Evolutionary conservation across 2,113 vertebrate genomes (phyloP).

Genomic region (Salminus brasiliensis): DNA sequence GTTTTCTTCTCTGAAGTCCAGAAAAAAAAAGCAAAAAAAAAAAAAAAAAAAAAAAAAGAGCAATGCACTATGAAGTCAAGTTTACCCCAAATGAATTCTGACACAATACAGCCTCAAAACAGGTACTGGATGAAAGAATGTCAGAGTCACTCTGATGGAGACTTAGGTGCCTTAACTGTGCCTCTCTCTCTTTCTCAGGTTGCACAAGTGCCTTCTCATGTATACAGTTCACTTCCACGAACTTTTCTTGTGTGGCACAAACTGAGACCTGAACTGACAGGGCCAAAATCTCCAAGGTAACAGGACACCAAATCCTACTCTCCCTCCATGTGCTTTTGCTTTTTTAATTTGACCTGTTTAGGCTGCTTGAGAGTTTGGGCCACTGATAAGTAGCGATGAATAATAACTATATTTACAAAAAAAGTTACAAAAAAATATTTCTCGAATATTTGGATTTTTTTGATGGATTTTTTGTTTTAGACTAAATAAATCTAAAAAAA

Average conservation of each 20-base stretch:
- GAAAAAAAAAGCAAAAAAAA: background rate
- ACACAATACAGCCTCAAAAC: conserved; percentile 47
- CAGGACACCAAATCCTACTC: conserved; percentile 41
- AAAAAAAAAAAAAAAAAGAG: background rate
- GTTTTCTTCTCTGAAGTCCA: background rate
- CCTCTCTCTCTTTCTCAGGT: conserved; percentile 33
- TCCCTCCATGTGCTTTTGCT: conserved; percentile 44
- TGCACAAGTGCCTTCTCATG: conserved; percentile 48
- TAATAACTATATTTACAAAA: too few species aligned
- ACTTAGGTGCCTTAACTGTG: conserved; percentile 39
- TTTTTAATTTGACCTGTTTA: conserved; percentile 32
- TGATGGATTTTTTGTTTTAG: too few species aligned
- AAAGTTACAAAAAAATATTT: too few species aligned
- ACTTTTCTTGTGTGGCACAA: conserved; percentile 50
- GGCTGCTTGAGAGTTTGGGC: conserved; percentile 36
- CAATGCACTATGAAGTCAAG: conserved; percentile 16
- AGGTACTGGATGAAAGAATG: conserved; percentile 19
- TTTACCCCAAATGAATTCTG: conserved; percentile 47
- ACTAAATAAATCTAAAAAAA: background rate
- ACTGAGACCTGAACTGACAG: conserved; percentile 45
- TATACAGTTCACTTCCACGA: conserved; percentile 47
- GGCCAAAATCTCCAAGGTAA: conserved; percentile 45
- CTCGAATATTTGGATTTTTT: too few species aligned
- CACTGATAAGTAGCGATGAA: conserved; percentile 35
- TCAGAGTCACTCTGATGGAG: conserved; percentile 38